A percentile compares a stretch with the other conserved stretches of the same genome.
These are phyloP conservation scores for Drosophila tropicalis DNA, from an alignment of 1,140 invertebrate genomes.

Conservation along the genomic window DNA sequence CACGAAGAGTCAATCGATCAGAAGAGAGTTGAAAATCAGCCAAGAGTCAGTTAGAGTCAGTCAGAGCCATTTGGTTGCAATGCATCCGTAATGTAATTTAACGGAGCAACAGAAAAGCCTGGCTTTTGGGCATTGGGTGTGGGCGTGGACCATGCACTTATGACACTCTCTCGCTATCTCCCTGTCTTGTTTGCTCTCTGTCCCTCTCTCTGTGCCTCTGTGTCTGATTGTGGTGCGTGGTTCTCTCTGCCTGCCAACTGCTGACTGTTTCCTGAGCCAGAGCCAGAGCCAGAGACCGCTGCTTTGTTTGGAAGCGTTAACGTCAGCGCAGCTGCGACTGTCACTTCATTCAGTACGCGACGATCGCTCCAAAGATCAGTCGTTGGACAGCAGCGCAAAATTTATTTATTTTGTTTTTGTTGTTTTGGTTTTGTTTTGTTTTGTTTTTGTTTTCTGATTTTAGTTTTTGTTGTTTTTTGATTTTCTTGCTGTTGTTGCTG, in stretches of 20 bases:
- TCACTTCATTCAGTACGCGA: conserved; percentile 73
- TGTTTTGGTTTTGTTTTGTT: conserved; percentile 27
- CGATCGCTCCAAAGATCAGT: conserved; percentile 75
- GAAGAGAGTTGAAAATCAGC: not conserved
- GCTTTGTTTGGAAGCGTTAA: conserved; percentile 36
- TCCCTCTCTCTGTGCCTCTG: not conserved
- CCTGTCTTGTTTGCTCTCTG: not conserved
- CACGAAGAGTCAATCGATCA: conserved; percentile 7
- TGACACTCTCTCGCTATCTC: conserved; percentile 10
- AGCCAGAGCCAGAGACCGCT: conserved; percentile 26
- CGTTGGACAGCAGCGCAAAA: conserved; percentile 68
- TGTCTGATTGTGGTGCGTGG: conserved; percentile 25
- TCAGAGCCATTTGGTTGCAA: conserved; percentile 26
- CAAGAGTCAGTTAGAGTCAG: conserved; percentile 37
- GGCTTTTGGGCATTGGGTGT: not conserved
- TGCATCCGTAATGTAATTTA: conserved; percentile 7
- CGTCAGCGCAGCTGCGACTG: conserved; percentile 12
- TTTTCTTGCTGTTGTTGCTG: conserved; percentile 39
- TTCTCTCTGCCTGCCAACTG: conserved; percentile 33
- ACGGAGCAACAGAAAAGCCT: conserved; percentile 1
- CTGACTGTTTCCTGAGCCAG: not conserved
- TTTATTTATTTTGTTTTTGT: conserved; percentile 49
- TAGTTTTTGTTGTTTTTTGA: conserved; percentile 33
- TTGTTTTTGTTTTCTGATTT: conserved; percentile 66
- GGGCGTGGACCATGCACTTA: conserved; percentile 35